phyloP scores from a whole-genome alignment of 2,797 vertebrate species.

The Oceanodroma leucorhoa region DNA sequence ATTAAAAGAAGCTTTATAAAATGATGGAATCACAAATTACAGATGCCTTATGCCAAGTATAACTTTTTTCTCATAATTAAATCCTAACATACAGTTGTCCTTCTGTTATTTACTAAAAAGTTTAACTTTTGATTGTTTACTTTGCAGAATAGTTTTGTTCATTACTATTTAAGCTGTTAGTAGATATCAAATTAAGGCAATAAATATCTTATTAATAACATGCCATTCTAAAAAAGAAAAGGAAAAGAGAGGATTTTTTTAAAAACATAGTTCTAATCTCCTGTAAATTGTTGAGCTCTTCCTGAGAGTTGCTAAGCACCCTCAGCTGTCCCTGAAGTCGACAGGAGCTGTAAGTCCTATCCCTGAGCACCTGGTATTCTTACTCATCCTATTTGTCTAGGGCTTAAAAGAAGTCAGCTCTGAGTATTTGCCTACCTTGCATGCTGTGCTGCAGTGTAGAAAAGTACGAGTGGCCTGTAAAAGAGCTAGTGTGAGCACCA shows the following conservation, averaged over 20 bases:
- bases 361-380: not conserved
- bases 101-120: not conserved
- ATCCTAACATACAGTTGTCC: not conserved
- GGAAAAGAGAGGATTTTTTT: not conserved
- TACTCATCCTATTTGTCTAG: rapidly evolving
- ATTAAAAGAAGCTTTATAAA: slow-evolving; percentile 27
- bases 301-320: not conserved
- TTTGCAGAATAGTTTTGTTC: not conserved
- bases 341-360: not conserved
- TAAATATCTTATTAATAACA: not conserved
- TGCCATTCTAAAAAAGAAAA: not conserved
- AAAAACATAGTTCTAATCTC: not conserved
- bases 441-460: not conserved
- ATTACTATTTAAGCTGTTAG: not conserved
- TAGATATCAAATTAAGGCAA: not conserved
- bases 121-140: not conserved
- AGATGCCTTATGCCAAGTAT: not conserved
- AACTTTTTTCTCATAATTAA: not conserved
- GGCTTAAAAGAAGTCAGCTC: not conserved
- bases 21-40: not conserved
- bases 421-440: not conserved
- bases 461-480: not conserved
- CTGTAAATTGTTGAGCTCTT: not conserved
- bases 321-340: not conserved
- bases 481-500: not conserved